phyloP scores from a whole-genome alignment of 2,888 invertebrate genomes.

The Acanthoscelides obtectus region DNA sequence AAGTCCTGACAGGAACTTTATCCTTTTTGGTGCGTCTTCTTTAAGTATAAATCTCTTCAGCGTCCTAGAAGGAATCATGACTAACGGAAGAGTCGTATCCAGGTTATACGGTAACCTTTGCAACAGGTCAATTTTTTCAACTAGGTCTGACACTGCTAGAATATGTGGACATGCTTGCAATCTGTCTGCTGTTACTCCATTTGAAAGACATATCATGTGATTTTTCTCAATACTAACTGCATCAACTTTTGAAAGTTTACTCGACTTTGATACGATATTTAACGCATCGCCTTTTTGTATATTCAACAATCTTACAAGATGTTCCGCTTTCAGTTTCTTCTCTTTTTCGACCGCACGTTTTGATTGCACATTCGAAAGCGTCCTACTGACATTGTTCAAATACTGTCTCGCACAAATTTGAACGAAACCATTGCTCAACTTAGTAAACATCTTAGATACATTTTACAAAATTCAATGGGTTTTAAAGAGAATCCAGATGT shows the following conservation, averaged over 20 bases:
- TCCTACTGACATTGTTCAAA: neutral
- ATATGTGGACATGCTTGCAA: slow-evolving; percentile 34
- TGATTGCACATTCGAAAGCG: neutral
- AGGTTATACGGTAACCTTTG: slow-evolving; percentile 31
- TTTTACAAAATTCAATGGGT: neutral
- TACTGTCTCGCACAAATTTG: neutral
- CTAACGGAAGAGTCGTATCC: slow-evolving; percentile 30
- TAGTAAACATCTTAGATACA: neutral
- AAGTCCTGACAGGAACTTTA: slow-evolving; percentile 25
- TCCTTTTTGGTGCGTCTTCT: slow-evolving; percentile 20
- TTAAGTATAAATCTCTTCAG: slow-evolving; percentile 22
- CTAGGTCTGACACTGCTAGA: slow-evolving; percentile 27
- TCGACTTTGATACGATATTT: slow-evolving; percentile 25
- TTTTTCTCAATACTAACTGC: slow-evolving; percentile 26
- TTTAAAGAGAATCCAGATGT: neutral
- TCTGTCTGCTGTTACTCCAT: slow-evolving; percentile 27
- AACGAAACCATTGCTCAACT: neutral
- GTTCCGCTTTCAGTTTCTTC: slow-evolving; percentile 18
- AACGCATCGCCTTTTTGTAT: slow-evolving; percentile 20
- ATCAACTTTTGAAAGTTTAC: slow-evolving; percentile 22
- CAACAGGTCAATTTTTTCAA: slow-evolving; percentile 29
- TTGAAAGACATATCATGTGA: slow-evolving; percentile 26
- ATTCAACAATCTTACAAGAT: slow-evolving; percentile 22
- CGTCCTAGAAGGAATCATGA: slow-evolving; percentile 20
- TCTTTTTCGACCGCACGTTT: neutral